phyloP scores from a whole-genome alignment of 2,797 vertebrate genomes.

The Chiloscyllium punctatum region DNA sequence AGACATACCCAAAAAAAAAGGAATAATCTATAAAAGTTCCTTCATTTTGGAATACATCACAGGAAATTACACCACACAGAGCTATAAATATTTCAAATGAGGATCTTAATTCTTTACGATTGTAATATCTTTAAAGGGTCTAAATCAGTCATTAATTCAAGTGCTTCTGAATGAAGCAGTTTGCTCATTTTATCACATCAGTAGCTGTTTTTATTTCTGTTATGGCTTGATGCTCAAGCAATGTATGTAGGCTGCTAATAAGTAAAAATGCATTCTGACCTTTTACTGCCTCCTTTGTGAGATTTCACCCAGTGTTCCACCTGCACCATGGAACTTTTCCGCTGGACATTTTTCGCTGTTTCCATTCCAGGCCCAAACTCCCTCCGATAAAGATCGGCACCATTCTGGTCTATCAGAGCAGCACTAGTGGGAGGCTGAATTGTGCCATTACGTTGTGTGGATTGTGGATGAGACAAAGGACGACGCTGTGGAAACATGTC shows the following conservation, averaged over 20 bases:
- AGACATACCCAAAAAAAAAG: not conserved
- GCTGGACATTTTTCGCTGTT: slow-evolving; percentile 78
- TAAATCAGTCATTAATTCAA: not conserved
- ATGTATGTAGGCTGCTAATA: not conserved
- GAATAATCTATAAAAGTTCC: not conserved
- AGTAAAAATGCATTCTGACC: slow-evolving; percentile 50
- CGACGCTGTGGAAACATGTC: slow-evolving; percentile 66
- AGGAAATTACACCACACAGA: not conserved
- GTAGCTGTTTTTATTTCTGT: not conserved
- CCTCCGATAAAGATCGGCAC: slow-evolving; percentile 68
- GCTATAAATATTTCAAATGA: not conserved
- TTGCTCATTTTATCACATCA: not conserved
- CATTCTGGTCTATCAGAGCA: slow-evolving; percentile 76
- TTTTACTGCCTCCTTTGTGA: slow-evolving; percentile 77
- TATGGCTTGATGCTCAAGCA: not conserved
- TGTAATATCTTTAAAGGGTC: not conserved
- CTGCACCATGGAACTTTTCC: slow-evolving; percentile 79
- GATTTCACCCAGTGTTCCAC: slow-evolving; percentile 91
- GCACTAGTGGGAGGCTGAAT: slow-evolving; percentile 56
- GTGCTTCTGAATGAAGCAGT: too few species aligned
- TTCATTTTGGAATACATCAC: not conserved
- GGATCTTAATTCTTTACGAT: not conserved
- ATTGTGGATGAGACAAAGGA: slow-evolving; percentile 49
- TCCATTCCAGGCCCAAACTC: slow-evolving; percentile 60
- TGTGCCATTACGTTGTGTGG: slow-evolving; percentile 66